A percentile compares a stretch with the other conserved stretches of the same genome.
These are phyloP conservation scores for Blera fallax DNA, from an alignment of 2,888 invertebrate genomes.

Conservation along the genomic window DNA sequence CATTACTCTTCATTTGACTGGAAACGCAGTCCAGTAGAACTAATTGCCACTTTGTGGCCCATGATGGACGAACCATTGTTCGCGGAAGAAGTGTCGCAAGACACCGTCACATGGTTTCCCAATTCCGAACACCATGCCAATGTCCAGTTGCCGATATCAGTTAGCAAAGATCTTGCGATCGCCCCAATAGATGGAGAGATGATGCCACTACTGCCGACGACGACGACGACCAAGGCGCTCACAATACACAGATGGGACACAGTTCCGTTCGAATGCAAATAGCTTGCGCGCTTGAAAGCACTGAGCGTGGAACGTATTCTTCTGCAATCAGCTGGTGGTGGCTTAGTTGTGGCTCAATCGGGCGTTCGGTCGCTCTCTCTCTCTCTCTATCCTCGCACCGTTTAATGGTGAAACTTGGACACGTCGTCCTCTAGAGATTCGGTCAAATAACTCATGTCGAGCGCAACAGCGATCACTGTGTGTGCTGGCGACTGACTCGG, in stretches of 20 bases:
- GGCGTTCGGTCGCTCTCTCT: conserved; percentile 5
- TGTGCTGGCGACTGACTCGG: background rate
- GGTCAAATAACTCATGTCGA: conserved; percentile 70
- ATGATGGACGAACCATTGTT: conserved; percentile 72
- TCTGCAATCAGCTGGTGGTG: conserved; percentile 48
- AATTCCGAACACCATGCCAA: conserved; percentile 59
- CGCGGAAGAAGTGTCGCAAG: conserved; percentile 67
- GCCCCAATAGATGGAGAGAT: conserved; percentile 65
- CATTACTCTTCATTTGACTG: conserved; percentile 71
- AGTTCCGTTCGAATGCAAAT: conserved; percentile 73
- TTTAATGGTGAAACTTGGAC: conserved; percentile 66
- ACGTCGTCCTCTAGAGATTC: conserved; percentile 62
- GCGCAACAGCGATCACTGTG: conserved; percentile 29
- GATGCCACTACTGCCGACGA: conserved; percentile 47
- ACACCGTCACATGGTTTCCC: conserved; percentile 70
- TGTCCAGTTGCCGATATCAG: conserved; percentile 49
- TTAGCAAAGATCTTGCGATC: conserved; percentile 68
- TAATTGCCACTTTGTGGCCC: conserved; percentile 71
- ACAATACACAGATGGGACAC: conserved; percentile 66
- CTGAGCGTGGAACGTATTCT: conserved; percentile 66
- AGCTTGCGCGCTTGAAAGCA: conserved; percentile 66
- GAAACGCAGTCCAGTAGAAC: conserved; percentile 69
- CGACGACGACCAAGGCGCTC: background rate
- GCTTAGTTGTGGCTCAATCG: conserved; percentile 46
- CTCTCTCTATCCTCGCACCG: background rate